Base-by-base conservation (phyloP, 1,140 invertebrate genomes). In the Polypedilum vanderplanki region DNA sequence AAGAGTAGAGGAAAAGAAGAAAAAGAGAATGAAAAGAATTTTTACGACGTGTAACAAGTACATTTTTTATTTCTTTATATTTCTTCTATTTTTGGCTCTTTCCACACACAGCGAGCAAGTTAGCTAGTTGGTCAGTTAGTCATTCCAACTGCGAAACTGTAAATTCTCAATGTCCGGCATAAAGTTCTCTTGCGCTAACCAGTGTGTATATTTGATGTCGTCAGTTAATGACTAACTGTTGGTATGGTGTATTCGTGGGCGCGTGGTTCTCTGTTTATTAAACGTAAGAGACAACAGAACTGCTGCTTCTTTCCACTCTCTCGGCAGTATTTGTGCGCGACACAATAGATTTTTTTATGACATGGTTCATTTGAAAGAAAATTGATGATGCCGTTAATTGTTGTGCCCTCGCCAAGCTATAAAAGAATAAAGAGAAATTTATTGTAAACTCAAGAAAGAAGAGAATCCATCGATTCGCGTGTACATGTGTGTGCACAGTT, bases 41-140 rank as follows among this genome's bases (percentile, higher is more conserved):
- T 70, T 70, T 70, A 70, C 20, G 65, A 22, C 17, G 65, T 70
- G 65, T 70, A 70, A 70, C 65, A 70, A 70, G 65, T 70, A 70
- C 65, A 70, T 70, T 70, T 18, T 70, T 57, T 57, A 57, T 57
- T 22, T 70, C 8, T 33, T 33, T 33, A 33, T 33, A 3, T 33
- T 33, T 3, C 24, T 33, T 20, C 65, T 70, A 70, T 70, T 70
- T 70, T 70, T 70, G 65, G 65, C 18, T 70, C 46, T 70, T 70
- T 22, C 17, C 18, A 10, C 9, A 70, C 65, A 18, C 65, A n/a
- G 65, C 24, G 2, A 5, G 24, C 1, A 1, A 33, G 24, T 5
- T 1, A 33, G 24, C 24, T 33, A 33, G 24, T 5, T 33, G 24
- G 5, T 33, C 24, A 33, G 24, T 33, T 33, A 33, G 24, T 33